phyloP scores from a whole-genome alignment of 2,797 vertebrate species.

The Prunella strophiata region DNA sequence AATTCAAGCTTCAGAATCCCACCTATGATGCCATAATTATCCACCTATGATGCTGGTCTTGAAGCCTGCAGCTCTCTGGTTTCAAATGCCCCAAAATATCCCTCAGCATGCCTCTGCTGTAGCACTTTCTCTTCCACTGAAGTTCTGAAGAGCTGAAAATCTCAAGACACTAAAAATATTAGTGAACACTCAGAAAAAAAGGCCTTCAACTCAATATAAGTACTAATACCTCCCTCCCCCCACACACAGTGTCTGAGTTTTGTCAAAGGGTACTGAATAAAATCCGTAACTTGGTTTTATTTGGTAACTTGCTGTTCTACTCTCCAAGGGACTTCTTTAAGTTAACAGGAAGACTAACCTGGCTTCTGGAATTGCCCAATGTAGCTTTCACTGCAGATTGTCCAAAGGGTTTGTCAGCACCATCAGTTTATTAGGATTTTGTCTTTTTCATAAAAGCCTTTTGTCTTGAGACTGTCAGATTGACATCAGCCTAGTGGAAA shows the following conservation, averaged over 20 bases:
- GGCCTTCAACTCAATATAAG: neutral
- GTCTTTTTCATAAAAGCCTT: neutral
- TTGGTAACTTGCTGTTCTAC: neutral
- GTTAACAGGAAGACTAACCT: neutral
- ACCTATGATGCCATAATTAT: neutral
- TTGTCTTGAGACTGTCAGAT: neutral
- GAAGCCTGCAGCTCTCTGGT: neutral
- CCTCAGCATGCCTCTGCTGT: rapidly evolving
- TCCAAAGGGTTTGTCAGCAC: neutral
- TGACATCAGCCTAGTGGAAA: neutral
- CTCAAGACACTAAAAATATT: neutral
- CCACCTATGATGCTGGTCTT: too few species aligned
- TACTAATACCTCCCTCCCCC: neutral
- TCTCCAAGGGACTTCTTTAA: neutral
- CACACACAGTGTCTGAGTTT: neutral
- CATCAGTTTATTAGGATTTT: neutral
- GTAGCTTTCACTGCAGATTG: neutral
- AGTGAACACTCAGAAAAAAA: neutral
- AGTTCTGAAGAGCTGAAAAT: neutral
- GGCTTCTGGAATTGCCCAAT: neutral
- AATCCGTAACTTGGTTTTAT: neutral
- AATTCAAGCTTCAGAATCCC: neutral
- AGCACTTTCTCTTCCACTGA: neutral
- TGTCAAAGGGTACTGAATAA: neutral
- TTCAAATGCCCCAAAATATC: neutral